Conservation (phyloP, 1,140 invertebrate species). For the Drosophila guanche region DNA sequence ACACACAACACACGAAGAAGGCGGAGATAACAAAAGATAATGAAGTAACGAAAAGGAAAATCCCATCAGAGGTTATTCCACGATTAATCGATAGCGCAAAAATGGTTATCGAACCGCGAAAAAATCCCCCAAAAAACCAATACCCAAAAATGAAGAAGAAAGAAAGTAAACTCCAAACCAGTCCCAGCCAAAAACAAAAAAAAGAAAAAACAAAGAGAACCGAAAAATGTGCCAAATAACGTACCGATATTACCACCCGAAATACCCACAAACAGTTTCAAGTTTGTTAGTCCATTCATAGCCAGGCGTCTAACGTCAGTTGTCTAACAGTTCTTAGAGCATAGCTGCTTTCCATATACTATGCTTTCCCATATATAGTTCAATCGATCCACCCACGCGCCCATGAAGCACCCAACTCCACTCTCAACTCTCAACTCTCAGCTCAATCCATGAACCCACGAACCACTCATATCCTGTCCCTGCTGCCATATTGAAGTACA, state of each 20-base stretch:
- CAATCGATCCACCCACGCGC: neutral
- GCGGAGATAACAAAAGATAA: slow-evolving; percentile 50
- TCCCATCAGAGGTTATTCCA: slow-evolving; percentile 16
- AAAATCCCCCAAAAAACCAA: slow-evolving; percentile 5
- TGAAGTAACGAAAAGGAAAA: slow-evolving; percentile 34
- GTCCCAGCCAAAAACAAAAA: neutral
- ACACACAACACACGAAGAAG: slow-evolving; percentile 28
- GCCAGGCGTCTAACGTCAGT: slow-evolving; percentile 25
- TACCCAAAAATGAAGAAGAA: neutral
- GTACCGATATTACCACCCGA: slow-evolving; percentile 16
- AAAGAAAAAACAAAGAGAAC: slow-evolving; percentile 4
- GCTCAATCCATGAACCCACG: neutral
- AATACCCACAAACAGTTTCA: slow-evolving; percentile 36
- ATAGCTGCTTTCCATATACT: slow-evolving; percentile 34
- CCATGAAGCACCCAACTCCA: too few species aligned
- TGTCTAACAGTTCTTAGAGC: slow-evolving; percentile 44
- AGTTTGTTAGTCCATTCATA: slow-evolving; percentile 38
- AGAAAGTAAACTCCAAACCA: neutral
- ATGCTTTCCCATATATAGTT: neutral
- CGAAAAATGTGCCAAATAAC: too few species aligned
- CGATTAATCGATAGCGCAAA: slow-evolving; percentile 25
- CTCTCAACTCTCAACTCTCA: neutral
- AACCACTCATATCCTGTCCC: slow-evolving; percentile 2
- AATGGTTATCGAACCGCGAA: slow-evolving; percentile 36
- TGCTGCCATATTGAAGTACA: too few species aligned